These are phyloP conservation scores for Rhincodon typus DNA, from an alignment of 2,797 vertebrate species.

Conservation along the genomic window DNA sequence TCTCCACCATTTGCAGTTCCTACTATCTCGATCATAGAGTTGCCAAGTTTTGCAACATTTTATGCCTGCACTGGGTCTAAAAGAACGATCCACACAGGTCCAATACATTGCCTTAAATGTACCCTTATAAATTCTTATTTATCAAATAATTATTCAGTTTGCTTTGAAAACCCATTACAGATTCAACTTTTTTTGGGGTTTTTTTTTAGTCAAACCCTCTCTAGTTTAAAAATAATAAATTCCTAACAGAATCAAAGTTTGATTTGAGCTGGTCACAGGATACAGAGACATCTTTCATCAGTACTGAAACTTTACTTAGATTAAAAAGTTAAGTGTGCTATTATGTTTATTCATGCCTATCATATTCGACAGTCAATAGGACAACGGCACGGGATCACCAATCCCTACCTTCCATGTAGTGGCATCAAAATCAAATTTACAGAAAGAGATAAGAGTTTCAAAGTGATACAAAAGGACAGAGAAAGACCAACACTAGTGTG, in stretches of 20 bases:
- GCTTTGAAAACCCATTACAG: background rate
- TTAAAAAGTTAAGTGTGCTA: background rate
- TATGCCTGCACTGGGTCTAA: background rate
- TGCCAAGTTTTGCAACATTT: background rate
- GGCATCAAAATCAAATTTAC: background rate
- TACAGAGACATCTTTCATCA: background rate
- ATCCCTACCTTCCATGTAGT: background rate
- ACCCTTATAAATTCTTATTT: background rate
- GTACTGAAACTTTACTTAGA: background rate
- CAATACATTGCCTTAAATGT: background rate
- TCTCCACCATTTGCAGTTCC: background rate
- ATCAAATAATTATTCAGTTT: background rate
- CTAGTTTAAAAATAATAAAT: no score
- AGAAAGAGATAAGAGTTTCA: background rate
- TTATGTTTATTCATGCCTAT: background rate
- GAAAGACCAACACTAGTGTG: background rate
- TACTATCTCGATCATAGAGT: background rate
- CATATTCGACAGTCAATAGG: background rate
- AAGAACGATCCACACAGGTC: no score
- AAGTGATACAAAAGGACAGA: background rate
- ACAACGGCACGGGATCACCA: background rate
- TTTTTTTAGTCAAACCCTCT: no score
- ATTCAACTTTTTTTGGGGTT: background rate
- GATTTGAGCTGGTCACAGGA: background rate
- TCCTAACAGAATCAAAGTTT: background rate